Evolutionary conservation across 2,113 vertebrate species (phyloP).

Genomic region (Microtus montanus): DNA sequence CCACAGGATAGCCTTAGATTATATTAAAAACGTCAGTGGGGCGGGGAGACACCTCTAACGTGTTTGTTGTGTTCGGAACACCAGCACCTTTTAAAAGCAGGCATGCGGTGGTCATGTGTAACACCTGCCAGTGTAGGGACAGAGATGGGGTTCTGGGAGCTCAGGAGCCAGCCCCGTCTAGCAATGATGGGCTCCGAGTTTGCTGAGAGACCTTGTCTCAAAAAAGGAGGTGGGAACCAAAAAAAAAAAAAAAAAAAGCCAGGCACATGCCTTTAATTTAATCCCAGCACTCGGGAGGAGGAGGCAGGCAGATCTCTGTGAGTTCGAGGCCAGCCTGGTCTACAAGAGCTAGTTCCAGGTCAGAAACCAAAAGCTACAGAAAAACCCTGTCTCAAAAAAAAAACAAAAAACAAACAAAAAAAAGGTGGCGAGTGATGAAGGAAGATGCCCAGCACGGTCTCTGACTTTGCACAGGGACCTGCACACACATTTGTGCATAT

Average conservation of each 20-base stretch:
- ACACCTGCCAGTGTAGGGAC: not conserved
- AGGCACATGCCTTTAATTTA: too few relatives aligned
- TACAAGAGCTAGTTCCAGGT: too few relatives aligned
- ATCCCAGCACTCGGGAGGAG: too few relatives aligned
- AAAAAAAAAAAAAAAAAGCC: too few relatives aligned
- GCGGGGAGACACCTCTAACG: not conserved
- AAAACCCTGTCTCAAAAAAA: too few relatives aligned
- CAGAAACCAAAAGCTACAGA: too few relatives aligned
- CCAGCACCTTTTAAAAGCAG: not conserved
- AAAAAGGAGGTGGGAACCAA: too few relatives aligned
- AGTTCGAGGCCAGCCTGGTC: too few relatives aligned
- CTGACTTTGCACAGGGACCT: not conserved
- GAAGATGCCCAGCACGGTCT: not conserved
- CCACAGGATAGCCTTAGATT: not conserved
- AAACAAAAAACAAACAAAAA: too few relatives aligned
- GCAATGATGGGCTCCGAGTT: not conserved
- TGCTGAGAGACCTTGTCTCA: not conserved
- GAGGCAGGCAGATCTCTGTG: too few relatives aligned
- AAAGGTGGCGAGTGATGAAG: not conserved
- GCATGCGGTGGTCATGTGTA: too few relatives aligned
- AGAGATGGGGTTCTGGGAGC: not conserved
- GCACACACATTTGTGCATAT: not conserved
- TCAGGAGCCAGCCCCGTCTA: not conserved
- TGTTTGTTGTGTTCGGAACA: not conserved
- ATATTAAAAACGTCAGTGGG: conserved; percentile 1